Percentiles rank a stretch among this genome's conserved stretches.
Conservation (phyloP, 2,113 vertebrate genomes). For the Mustelus asterias region DNA sequence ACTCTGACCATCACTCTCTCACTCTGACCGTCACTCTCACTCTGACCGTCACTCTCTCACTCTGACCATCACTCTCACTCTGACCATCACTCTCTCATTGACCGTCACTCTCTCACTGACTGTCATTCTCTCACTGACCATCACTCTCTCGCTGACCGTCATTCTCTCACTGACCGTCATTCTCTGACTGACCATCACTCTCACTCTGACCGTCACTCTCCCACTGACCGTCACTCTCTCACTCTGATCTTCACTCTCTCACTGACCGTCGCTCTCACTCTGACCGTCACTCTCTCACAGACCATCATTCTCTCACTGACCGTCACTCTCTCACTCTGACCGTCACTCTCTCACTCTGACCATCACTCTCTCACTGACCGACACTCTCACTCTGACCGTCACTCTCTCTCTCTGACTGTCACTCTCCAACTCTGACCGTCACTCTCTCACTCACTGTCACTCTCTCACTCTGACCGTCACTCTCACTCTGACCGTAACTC, state of each 20-base stretch:
- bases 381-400: background rate
- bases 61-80: background rate
- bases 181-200: no score
- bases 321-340: slow-evolving; percentile 51
- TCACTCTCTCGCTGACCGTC: slow-evolving; percentile 38
- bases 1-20: no score
- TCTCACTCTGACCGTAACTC: no score
- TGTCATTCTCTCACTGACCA: slow-evolving; percentile 28
- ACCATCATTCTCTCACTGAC: slow-evolving; percentile 43
- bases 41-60: background rate
- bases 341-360: slow-evolving; percentile 38
- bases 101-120: slow-evolving; percentile 34
- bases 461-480: slow-evolving; percentile 45
- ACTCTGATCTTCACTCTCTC: background rate
- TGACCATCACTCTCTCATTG: background rate
- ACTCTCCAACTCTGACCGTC: background rate
- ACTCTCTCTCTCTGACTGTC: background rate
- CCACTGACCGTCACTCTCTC: no score
- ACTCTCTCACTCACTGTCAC: slow-evolving; percentile 43
- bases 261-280: background rate
- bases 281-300: background rate
- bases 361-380: background rate
- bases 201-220: no score
- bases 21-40: background rate
- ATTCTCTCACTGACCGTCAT: slow-evolving; percentile 37